These are phyloP conservation scores for Myzus persicae DNA, from an alignment of 1,140 invertebrate genomes.

Conservation along the genomic window DNA sequence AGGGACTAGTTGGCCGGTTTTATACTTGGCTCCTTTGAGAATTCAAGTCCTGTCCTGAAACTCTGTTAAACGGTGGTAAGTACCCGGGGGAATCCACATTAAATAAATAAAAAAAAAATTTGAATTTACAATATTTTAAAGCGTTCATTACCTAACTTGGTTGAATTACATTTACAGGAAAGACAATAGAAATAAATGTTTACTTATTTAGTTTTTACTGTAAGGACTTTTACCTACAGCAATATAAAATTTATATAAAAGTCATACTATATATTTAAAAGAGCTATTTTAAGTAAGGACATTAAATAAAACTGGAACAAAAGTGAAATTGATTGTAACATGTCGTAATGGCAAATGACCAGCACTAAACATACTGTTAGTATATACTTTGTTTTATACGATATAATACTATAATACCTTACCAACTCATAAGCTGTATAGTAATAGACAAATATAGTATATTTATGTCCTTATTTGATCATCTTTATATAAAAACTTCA, in stretches of 20 bases:
- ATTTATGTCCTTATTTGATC: background rate
- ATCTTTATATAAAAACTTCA: background rate
- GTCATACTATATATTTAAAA: too few species aligned
- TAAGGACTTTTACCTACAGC: background rate
- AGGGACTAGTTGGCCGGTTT: constrained; percentile 39
- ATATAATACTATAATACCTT: background rate
- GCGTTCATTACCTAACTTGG: background rate
- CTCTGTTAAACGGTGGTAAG: constrained; percentile 17
- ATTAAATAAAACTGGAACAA: too few species aligned
- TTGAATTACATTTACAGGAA: background rate
- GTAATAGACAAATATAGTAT: background rate
- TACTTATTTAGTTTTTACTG: background rate
- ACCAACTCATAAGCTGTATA: background rate
- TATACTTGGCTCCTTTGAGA: constrained; percentile 50
- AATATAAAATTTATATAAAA: background rate
- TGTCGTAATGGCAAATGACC: background rate
- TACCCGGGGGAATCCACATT: background rate
- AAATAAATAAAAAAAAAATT: background rate
- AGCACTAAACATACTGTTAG: background rate
- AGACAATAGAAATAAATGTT: background rate
- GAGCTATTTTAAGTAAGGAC: too few species aligned
- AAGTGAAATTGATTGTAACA: background rate
- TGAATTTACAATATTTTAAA: constrained; percentile 38
- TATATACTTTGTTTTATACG: background rate
- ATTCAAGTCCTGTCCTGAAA: constrained; percentile 24